Base-by-base conservation (phyloP, 2,797 vertebrate species). In the Pangasius mekongensis region DNA sequence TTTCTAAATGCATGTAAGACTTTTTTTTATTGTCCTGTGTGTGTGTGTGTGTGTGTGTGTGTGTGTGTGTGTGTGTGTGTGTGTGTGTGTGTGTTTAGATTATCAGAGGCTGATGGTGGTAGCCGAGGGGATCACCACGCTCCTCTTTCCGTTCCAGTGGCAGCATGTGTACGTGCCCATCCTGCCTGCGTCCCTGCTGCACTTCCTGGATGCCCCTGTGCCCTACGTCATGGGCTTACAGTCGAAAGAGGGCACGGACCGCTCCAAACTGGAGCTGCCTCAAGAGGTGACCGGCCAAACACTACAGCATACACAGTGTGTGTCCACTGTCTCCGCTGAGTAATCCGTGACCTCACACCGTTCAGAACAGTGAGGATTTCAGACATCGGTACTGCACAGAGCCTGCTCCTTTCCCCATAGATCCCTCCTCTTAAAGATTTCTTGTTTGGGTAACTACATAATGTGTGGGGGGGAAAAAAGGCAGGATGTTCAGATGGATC, bases 91-190 rank as follows among this genome's bases (percentile, higher is more conserved):
- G 73, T 64, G 6, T 89, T 52, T 93, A 99, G 99, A 99, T 94
- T 99, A 98, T 92, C 99, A 99, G 91, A 97, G 97, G 43, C 94
- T 99, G 94, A 99, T 99, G 98, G 98, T 97, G 0, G 97, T 99
- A 89, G 98, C 98, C 0, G 99, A 99, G 92, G 96, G 98, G 60
- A 95, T 99, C 94, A 97, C 96, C 0, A 97, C 97, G 0, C 95
- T 99, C 87, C 94, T 99, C 49, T 99, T 99, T 96, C 99, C 99
- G 0, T 99, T 99, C 94, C 98, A 99, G 89, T 99, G 98, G 99
- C 98, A 99, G 91, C 98, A 99, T 4, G 98, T 99, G 5, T 99
- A 99, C 0, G 97, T 99, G 47, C 99, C 99, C 90, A 98, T 99
- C 92, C 96, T 99, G 39, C 98, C 99, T 14, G 95, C 97, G 0